Percentiles rank a stretch among this genome's conserved stretches.
These are phyloP conservation scores for Artemisiospiza belli DNA, from an alignment of 2,113 vertebrate genomes.

Conservation along the genomic window DNA sequence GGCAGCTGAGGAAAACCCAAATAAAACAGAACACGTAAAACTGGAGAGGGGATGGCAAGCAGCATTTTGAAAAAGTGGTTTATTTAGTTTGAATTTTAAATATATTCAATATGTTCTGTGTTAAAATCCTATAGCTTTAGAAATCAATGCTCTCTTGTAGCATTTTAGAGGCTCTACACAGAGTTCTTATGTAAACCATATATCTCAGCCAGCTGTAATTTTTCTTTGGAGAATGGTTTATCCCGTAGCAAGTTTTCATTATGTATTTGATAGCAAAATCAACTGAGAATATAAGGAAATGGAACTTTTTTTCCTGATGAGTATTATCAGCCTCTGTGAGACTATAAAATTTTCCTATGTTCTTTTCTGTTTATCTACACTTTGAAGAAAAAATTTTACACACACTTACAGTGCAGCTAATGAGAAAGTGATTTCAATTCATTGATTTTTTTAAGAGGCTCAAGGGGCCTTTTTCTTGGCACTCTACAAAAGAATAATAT, in stretches of 20 bases:
- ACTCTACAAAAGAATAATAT: constrained; percentile 6
- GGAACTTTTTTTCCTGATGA: background rate
- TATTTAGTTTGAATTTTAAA: background rate
- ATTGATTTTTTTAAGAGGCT: background rate
- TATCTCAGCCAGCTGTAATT: background rate
- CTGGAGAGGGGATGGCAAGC: background rate
- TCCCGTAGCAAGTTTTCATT: background rate
- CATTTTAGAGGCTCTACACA: background rate
- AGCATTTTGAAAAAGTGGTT: background rate
- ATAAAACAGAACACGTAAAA: background rate
- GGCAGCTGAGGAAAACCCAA: background rate
- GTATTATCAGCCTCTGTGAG: background rate
- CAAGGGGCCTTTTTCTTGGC: background rate
- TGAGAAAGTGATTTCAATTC: background rate
- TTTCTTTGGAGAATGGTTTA: background rate
- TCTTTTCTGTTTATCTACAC: background rate
- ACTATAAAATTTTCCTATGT: background rate
- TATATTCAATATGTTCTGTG: background rate
- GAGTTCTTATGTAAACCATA: background rate
- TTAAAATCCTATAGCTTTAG: background rate
- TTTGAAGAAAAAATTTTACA: background rate
- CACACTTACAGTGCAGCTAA: background rate
- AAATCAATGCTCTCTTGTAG: background rate
- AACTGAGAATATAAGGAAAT: background rate
- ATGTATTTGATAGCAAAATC: background rate